Evolutionary conservation across 2,888 invertebrate genomes (phyloP), one percentile per base, ranked within the genome.

Genomic region (Andrena haemorrhoa): DNA sequence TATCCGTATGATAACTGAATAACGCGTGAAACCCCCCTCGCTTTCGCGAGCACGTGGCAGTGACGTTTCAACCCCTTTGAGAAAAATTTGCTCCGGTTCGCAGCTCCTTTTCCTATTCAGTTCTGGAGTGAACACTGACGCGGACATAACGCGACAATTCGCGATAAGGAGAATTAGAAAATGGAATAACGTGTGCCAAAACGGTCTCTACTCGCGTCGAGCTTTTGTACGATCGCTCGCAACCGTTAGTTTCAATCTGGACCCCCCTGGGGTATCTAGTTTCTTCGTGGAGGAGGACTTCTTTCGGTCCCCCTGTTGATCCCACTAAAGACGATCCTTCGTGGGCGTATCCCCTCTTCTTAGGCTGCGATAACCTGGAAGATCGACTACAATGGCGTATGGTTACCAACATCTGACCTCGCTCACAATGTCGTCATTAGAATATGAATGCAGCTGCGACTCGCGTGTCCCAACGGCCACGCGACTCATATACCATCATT

Each of bases 371-470:
- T 84, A 85, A 86, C 84, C 75, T 79, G 80, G 85, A 87, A 83
- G 88, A 87, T 83, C 83, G 86, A 83, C 77, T 68, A 91, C 89
- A 92, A 92, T 91, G 80, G 91, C 85, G 86, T 92, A 91, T 86
- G 88, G 91, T 92, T 92, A 91, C 91, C 88, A 89, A 91, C 92
- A 93, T 93, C 92, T 91, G 93, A 93, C 91, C 91, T 90, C 88
- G 89, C 89, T 83, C 91, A 91, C 90, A 92, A 90, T 93, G 90
- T 92, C 91, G 89, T 75, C 90, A 93, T 93, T 93, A 93, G 87
- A 93, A 93, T 93, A 92, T 91, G 92, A 93, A 93, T 93, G 88
- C 82, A 79, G 82, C 77, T 77, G 76, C 72, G 61, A 78, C 72
- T 71, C 82, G 82, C 81, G 83, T 81, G 85, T 85, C 68, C 80